Base-by-base conservation (phyloP, 1,140 invertebrate genomes). In the Vanessa atalanta region DNA sequence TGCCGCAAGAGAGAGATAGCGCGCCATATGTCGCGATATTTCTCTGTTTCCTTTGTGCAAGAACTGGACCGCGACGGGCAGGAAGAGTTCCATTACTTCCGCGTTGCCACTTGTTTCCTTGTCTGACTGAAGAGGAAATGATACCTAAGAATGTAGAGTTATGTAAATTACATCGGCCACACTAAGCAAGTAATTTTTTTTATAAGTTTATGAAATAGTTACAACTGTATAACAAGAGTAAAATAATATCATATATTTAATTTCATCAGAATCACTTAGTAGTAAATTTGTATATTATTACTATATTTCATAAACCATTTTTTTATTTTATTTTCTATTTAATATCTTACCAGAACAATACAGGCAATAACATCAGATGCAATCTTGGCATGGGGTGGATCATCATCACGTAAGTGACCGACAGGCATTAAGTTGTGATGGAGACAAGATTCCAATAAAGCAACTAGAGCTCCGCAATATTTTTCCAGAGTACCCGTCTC, bases 361-460 rank as follows among this genome's bases (percentile, higher is more conserved):
- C 97, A 98, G 65, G 97, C 98, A 81, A 99, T 96, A 65, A 99
- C 95, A 94, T 99, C 98, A 61, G 97, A 97, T 9, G 97, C 97
- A 83, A 99, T 98, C 94, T 99, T 99, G 20, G 97, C 97, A 95
- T 99, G 98, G 8, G 98, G 97, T 13, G 98, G 97, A 93, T 98
- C 97, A 84, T 97, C 96, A 93, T 97, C 96, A 57, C 94, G 90
- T n/a, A 95, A 94, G 76, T 92, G 89, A 0, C 88, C 89, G 8
- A 93, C 84, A 2, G 97, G 96, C 88, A 97, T 96, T 72, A 99
- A 94, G 89, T 97, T 97, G 93, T 98, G 97, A 85, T 96, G 95
- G 48, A 98, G 93, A 87, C 97, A 98, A 16, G 97, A 96, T 93
- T 98, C 96, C 26, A 99, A 90, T 48, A 99, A 92, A 51, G 95